phyloP scores from a whole-genome alignment of 2,888 invertebrate species.

The Hypselothyrea guttata region DNA sequence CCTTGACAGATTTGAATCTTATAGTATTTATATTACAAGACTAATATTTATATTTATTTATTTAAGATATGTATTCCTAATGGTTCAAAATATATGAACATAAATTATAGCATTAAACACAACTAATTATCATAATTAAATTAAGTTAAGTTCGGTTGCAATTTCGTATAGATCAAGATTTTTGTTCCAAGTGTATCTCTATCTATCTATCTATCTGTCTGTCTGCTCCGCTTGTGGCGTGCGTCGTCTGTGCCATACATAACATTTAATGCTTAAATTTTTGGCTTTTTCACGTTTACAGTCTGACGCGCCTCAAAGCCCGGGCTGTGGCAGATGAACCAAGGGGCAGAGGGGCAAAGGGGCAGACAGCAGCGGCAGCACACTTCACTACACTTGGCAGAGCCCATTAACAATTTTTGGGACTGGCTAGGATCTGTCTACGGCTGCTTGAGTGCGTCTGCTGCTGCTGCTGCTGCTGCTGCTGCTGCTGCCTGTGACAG shows the following conservation, averaged over 20 bases:
- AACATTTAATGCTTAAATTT: conserved; percentile 70
- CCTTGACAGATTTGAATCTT: too few relatives aligned
- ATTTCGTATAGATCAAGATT: too few relatives aligned
- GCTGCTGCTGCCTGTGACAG: conserved; percentile 56
- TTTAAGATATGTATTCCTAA: too few relatives aligned
- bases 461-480: conserved; percentile 6
- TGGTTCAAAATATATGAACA: too few relatives aligned
- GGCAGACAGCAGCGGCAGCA: conserved; percentile 13
- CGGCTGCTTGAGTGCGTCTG: conserved; percentile 60
- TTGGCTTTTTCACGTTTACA: conserved; percentile 74
- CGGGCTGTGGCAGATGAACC: conserved; percentile 16
- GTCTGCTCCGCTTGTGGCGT: conserved; percentile 3
- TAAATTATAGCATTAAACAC: too few relatives aligned
- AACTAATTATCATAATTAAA: too few relatives aligned
- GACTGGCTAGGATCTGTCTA: conserved; percentile 62
- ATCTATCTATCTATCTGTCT: conserved; percentile 13
- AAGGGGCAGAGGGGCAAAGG: too few relatives aligned
- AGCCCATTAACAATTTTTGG: conserved; percentile 69
- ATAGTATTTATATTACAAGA: too few relatives aligned
- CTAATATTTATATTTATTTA: too few relatives aligned
- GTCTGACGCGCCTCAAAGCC: conserved; percentile 72
- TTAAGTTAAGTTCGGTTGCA: too few relatives aligned
- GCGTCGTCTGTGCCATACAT: conserved; percentile 50
- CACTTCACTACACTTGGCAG: conserved; percentile 49
- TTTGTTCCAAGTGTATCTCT: too few relatives aligned